Conservation (phyloP, 1,140 invertebrate species). For the Glomeris maerens region DNA sequence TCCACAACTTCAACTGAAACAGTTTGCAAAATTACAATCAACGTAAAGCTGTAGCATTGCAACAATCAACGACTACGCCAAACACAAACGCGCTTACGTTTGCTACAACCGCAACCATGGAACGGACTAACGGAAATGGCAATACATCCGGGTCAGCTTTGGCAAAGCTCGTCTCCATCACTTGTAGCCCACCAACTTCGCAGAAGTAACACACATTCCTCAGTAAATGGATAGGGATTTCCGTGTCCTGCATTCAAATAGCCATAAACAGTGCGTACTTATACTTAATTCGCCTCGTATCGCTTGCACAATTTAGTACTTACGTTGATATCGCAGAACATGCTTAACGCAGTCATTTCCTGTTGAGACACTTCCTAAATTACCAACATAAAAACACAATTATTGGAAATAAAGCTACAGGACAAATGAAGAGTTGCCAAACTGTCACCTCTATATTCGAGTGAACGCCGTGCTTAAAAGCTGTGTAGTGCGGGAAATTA, state of each 20-base stretch:
- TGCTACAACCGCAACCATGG: conserved; percentile 74
- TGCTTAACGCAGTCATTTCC: conserved; percentile 57
- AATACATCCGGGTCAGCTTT: conserved; percentile 52
- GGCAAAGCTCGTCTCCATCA: conserved; percentile 71
- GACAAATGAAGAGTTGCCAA: background rate
- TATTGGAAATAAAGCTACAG: conserved; percentile 6
- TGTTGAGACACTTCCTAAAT: conserved; percentile 50
- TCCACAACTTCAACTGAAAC: conserved; percentile 59
- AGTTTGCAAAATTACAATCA: conserved; percentile 4
- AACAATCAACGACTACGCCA: background rate
- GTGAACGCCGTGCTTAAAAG: conserved; percentile 69
- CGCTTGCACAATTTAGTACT: conserved; percentile 18
- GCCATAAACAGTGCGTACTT: background rate
- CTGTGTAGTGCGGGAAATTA: conserved; percentile 83
- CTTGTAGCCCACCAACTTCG: conserved; percentile 65
- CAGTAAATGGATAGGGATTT: conserved; percentile 74
- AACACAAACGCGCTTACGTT: conserved; percentile 46
- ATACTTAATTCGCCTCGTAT: background rate
- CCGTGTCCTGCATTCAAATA: conserved; percentile 52
- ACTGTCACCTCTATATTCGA: conserved; percentile 44
- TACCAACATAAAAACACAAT: conserved; percentile 14
- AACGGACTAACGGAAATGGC: conserved; percentile 72
- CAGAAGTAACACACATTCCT: conserved; percentile 80
- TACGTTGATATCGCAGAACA: conserved; percentile 63
- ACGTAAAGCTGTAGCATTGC: background rate